Conservation (phyloP, 2,113 vertebrate genomes). For the Anhinga rufa region DNA sequence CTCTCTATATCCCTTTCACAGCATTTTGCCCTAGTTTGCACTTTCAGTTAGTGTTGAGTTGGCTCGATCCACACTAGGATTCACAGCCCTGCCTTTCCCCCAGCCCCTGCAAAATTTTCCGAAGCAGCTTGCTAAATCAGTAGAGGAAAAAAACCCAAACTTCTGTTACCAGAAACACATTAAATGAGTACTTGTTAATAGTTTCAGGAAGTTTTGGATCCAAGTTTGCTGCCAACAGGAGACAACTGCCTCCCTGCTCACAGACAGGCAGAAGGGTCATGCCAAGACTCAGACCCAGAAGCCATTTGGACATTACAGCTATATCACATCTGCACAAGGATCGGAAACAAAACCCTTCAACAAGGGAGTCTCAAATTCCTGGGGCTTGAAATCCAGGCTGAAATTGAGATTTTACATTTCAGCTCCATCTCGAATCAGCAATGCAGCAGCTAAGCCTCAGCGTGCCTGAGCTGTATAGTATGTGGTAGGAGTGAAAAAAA, state of each 20-base stretch:
- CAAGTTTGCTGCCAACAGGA: neutral
- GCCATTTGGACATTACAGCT: neutral
- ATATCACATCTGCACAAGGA: neutral
- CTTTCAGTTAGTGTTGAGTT: neutral
- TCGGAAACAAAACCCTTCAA: neutral
- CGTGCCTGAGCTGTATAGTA: neutral
- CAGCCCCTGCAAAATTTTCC: neutral
- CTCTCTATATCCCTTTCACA: neutral
- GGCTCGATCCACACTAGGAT: neutral
- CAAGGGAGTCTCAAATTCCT: neutral
- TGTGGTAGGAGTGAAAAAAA: neutral
- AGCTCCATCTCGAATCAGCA: neutral
- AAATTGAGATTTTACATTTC: conserved; percentile 2
- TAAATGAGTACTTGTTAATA: neutral
- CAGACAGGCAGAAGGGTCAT: neutral
- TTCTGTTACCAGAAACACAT: neutral
- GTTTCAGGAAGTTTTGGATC: neutral
- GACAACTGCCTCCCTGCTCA: neutral
- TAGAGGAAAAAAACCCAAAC: neutral
- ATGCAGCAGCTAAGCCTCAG: neutral
- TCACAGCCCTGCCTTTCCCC: neutral
- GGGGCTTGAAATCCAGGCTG: neutral
- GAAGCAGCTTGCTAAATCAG: neutral
- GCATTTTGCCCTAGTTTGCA: neutral
- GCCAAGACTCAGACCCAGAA: neutral